Evolutionary conservation across 2,888 invertebrate genomes (phyloP), one percentile per base, ranked within the genome.

Genomic region (Rhamnusium bicolor): DNA sequence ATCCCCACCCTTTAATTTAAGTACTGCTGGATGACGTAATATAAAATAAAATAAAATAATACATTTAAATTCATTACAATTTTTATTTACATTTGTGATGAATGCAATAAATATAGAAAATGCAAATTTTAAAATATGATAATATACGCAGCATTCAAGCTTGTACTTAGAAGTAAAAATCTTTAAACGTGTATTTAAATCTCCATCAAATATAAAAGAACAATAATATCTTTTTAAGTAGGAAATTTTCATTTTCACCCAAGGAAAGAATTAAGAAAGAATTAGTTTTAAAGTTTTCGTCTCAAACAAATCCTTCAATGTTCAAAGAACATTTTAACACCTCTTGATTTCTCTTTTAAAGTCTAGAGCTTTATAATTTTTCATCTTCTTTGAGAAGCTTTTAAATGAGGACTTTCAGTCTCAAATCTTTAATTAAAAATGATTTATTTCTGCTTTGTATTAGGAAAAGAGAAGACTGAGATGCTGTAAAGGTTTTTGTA

Each of bases 321-420:
- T 71, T 71, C 71, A 75, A 75, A 75, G 71, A 72, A 73, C 61
- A 75, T 72, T 75, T 75, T 76, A 76, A 74, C 74, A 74, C 76
- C 72, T 74, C 72, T 72, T 74, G 75, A 76, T 78, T 78, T 76
- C 69, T 58, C 66, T 12, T 51, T 82, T 81, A 47, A 24, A 51
- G 61, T 62, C 69, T 49, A 53, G 40, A 65, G 19, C 65, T 54
- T 67, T 67, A 67, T 56, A 67, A 67, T 67, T 67, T 67, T 67
- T 67, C 67, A 56, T 56, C 46, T 67, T 56, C 53, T 53, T 65
- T 67, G 40, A 54, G 56, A 46, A 67, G 56, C 67, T 56, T 19
- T 67, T 56, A 67, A 67, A 56, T 65, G 65, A 53, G 24, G 46
- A 65, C 53, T 51, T 40, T 46, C 56, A 67, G 67, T 56, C 54